Evolutionary conservation across 2,888 invertebrate species (phyloP), one percentile per base, ranked within the genome.

Genomic region (Athetis lepigone): DNA sequence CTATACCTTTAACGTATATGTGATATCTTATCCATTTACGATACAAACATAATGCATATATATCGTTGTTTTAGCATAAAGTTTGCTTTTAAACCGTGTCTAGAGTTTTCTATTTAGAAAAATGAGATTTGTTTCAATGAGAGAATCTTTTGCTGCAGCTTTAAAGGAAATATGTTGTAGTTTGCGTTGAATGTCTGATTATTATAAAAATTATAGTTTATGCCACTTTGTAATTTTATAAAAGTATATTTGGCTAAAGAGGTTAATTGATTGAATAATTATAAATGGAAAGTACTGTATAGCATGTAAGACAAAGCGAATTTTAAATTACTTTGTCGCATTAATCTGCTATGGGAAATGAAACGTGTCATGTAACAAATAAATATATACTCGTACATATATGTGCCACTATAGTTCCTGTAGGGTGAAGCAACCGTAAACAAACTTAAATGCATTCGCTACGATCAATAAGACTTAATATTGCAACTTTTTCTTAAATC

Each of bases 1-100:
- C 0, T 27, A 2, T 27, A 27, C 27, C 29, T n/a, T n/a, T 42
- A 56, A 16, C 8, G 23, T 57, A 33, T 46, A 49, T 52, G 43
- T 43, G 45, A 37, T 50, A 72, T 58, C 42, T 64, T 49, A 51
- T 16, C 54, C 45, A 55, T 76, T 71, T 65, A 16, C 16, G 23
- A 76, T 75, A 55, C 59, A 23, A 57, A 61, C 52, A 59, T 54
- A 59, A 70, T 70, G 65, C 67, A 70, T 70, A 66, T 49, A 60
- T 66, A 80, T 78, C 18, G 57, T 33, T 6, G 29, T 18, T 47
- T 71, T 69, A 78, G 59, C 59, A 69, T 77, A 59, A 42, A 37
- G 11, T 55, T 49, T 33, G 51, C 46, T 55, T 54, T 46, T 47
- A 45, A 74, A 72, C 21, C 63, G 52, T 45, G 45, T 77, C 39